Conservation (phyloP, 2,797 vertebrate genomes). For the Smutsia temminckii region DNA sequence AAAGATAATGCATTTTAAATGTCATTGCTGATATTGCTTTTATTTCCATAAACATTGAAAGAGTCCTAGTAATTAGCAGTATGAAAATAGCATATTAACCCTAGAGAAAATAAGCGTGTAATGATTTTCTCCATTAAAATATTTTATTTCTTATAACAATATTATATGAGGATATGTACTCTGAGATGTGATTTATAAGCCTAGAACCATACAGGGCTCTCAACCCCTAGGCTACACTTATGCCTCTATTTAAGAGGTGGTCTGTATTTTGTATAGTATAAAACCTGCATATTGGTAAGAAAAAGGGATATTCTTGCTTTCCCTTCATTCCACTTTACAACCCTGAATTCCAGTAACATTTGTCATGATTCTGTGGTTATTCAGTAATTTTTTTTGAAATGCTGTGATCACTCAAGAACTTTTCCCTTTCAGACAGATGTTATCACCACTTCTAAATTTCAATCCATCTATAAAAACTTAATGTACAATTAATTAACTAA, state of each 20-base stretch:
- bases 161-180: not conserved
- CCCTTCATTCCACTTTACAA: not conserved
- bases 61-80: not conserved
- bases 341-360: not conserved
- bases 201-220: not conserved
- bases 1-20: constrained; percentile 74
- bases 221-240: not conserved
- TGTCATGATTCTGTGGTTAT: not conserved
- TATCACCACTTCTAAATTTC: not conserved
- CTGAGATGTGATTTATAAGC: not conserved
- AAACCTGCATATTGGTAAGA: not conserved
- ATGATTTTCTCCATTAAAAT: not conserved
- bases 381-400: not conserved
- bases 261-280: not conserved
- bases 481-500: not conserved
- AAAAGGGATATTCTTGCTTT: not conserved
- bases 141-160: not conserved
- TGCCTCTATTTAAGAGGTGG: not conserved
- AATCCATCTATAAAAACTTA: not conserved
- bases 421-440: not conserved
- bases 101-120: not conserved
- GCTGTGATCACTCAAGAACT: not conserved
- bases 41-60: constrained; percentile 14
- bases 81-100: not conserved
- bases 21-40: constrained; percentile 44